Evolutionary conservation across 2,113 vertebrate genomes (phyloP), one percentile per base, ranked within the genome.

Genomic region (Tetraodon nigroviridis): DNA sequence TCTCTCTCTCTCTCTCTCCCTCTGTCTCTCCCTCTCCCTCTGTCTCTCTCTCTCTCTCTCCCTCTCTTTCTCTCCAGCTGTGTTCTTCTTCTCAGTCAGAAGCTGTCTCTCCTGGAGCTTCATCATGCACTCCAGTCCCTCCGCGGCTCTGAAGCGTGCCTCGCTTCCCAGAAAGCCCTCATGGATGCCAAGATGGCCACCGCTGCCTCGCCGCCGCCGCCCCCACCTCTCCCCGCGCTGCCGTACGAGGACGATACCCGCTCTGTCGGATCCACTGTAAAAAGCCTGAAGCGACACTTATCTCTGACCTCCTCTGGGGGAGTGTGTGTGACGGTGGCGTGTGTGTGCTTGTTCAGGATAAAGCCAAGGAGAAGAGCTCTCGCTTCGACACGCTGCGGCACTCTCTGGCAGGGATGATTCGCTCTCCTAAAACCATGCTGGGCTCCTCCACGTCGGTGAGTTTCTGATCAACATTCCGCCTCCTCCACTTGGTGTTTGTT

Each of bases 161-260:
- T 95, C 42, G 73, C 83, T 46, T 94, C 92, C n/a, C 95, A 99
- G 80, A 98, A 95, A 68, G 90, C 93, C 24, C 70, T 99, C 51
- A 76, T 99, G 37, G 93, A 99, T 40, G 81, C 90, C 80, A 99
- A 97, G 67, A 93, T 97, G 54, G 76, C 75, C 0, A 46, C 64
- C 0, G 90, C 93, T 3, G 89, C 94, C 0, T 60, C 81, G 18
- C 94, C 95, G 17, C 94, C 95, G 32, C 93, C 94, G 0, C 91
- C 93, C 3, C 94, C 96, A 1, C 92, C 95, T 4, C 92, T 93
- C 55, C 93, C 92, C 2, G 92, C 94, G 3, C 87, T 96, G 54
- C 95, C 93, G 45, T 99, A 99, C 4, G 96, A 99, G 84, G 96
- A 99, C 45, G 96, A 99, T 71, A 91, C 93, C 1, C 92, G 95